Evolutionary conservation across 2,888 invertebrate genomes (phyloP).

Genomic region (Euproctis similis): DNA sequence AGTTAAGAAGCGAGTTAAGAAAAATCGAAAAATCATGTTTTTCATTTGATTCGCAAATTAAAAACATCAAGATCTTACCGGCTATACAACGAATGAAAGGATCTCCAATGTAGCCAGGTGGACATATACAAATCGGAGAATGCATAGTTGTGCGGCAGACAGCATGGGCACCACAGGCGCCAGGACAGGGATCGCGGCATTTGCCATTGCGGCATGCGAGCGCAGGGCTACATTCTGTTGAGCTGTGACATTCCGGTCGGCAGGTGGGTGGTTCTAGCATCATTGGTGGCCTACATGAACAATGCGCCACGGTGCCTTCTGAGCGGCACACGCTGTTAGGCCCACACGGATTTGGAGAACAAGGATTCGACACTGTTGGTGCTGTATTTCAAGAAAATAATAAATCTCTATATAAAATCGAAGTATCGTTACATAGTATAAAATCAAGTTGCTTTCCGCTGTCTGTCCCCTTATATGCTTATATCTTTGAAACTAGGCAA

Average conservation of each 20-base stretch:
- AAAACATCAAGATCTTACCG: too few species aligned
- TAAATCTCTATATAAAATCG: too few species aligned
- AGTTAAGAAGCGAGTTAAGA: too few species aligned
- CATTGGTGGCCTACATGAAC: constrained; percentile 81
- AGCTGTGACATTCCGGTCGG: constrained; percentile 83
- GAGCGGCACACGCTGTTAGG: constrained; percentile 81
- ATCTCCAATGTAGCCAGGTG: constrained; percentile 81
- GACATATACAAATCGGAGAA: constrained; percentile 85
- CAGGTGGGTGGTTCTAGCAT: constrained; percentile 85
- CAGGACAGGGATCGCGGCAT: constrained; percentile 83
- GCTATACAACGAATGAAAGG: constrained; percentile 81
- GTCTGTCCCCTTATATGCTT: too few species aligned
- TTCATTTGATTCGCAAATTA: too few species aligned
- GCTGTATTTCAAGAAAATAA: constrained; percentile 25
- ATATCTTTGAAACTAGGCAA: too few species aligned
- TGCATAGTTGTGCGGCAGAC: constrained; percentile 84
- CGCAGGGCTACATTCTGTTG: constrained; percentile 79
- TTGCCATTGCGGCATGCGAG: constrained; percentile 80
- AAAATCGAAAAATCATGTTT: too few species aligned
- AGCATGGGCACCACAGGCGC: constrained; percentile 84
- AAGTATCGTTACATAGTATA: too few species aligned
- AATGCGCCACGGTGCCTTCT: constrained; percentile 79
- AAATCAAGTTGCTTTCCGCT: too few species aligned
- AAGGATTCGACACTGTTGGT: constrained; percentile 65
- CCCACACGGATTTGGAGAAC: constrained; percentile 83